phyloP scores from a whole-genome alignment of 1,140 invertebrate genomes.

The Drosophila varians region DNA sequence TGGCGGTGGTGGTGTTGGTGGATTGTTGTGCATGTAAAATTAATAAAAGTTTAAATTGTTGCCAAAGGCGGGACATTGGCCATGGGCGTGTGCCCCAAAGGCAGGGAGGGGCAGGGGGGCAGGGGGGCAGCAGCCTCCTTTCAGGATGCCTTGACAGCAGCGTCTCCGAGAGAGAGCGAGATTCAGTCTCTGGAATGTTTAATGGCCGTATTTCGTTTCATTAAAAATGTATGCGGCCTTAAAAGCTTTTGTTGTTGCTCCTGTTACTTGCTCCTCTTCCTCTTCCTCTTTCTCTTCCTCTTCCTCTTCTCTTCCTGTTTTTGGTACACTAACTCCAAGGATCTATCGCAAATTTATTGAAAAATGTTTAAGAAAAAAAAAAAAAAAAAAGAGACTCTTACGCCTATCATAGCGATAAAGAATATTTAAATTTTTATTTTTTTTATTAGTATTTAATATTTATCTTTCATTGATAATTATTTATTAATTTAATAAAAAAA shows the following conservation, averaged over 20 bases:
- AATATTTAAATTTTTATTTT: too few species aligned
- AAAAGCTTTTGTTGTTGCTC: slow-evolving; percentile 73
- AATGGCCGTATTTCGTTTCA: slow-evolving; percentile 79
- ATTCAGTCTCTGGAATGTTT: slow-evolving; percentile 64
- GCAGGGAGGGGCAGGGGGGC: background rate
- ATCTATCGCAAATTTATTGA: too few species aligned
- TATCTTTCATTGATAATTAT: too few species aligned
- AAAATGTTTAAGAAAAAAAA: too few species aligned
- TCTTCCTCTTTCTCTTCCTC: slow-evolving; percentile 16
- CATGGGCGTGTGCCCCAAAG: slow-evolving; percentile 37
- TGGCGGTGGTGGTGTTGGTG: background rate
- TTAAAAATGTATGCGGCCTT: slow-evolving; percentile 79
- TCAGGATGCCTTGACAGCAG: slow-evolving; percentile 28
- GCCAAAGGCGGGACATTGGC: slow-evolving; percentile 60
- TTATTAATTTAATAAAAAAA: too few species aligned
- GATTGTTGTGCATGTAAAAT: slow-evolving; percentile 58
- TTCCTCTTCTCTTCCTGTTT: background rate
- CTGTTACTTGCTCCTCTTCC: slow-evolving; percentile 17
- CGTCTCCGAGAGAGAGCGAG: slow-evolving; percentile 38
- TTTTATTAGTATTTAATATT: too few species aligned
- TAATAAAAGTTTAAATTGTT: slow-evolving; percentile 82
- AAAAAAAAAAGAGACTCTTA: too few species aligned
- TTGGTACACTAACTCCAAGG: background rate
- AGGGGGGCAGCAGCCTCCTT: background rate
- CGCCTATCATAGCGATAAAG: too few species aligned